Percentiles rank a stretch among this genome's conserved stretches.
phyloP scores from a whole-genome alignment of 2,797 vertebrate genomes.

The Myiotriccus ornatus region DNA sequence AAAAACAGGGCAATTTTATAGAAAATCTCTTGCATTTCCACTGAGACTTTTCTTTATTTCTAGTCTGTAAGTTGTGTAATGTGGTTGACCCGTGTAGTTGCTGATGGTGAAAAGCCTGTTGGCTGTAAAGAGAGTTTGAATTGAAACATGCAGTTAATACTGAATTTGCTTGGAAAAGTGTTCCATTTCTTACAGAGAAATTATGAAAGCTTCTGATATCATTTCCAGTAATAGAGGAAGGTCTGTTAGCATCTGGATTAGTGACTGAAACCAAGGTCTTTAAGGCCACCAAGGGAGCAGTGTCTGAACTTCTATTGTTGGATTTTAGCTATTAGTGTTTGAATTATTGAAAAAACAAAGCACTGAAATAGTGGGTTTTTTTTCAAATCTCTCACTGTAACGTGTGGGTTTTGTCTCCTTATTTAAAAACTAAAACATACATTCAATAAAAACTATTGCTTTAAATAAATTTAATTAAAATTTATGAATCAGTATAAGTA shows the following conservation, averaged over 20 bases:
- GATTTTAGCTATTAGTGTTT: constrained; percentile 39
- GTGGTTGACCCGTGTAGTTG: background rate
- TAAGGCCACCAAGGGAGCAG: constrained; percentile 36
- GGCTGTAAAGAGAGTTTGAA: background rate
- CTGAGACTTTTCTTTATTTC: background rate
- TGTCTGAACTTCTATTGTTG: constrained; percentile 15
- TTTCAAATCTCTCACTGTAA: background rate
- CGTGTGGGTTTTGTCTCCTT: background rate
- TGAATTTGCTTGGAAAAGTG: background rate
- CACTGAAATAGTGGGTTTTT: background rate
- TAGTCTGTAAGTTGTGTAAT: background rate
- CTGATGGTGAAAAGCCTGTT: background rate
- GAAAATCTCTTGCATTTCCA: background rate
- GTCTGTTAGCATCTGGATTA: constrained; percentile 37
- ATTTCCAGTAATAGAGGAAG: background rate
- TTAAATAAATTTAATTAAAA: background rate
- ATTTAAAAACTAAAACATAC: background rate
- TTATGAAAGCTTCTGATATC: constrained; percentile 8
- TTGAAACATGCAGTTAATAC: background rate
- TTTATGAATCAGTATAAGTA: background rate
- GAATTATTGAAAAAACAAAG: constrained; percentile 39
- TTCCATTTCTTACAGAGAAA: constrained; percentile 14
- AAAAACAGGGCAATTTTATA: background rate
- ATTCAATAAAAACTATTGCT: background rate
- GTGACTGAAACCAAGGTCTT: constrained; percentile 41